A percentile compares a stretch with the other conserved stretches of the same genome.
phyloP scores from a whole-genome alignment of 2,888 invertebrate species.

The Salpingus planirostris region DNA sequence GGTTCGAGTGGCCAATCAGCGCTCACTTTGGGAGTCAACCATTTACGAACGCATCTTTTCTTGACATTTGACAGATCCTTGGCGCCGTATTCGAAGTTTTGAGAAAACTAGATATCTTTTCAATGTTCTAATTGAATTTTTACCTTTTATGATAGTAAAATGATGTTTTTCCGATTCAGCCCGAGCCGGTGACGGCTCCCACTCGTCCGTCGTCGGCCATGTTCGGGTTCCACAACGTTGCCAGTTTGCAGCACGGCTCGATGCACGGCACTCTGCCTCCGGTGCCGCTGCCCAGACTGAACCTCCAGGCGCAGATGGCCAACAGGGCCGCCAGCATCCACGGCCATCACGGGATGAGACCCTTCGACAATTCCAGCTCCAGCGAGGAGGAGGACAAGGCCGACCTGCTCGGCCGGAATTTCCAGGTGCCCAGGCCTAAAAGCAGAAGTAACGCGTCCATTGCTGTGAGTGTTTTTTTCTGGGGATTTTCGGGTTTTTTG shows the following conservation, averaged over 20 bases:
- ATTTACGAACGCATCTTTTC: too few relatives aligned
- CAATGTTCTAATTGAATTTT: neutral
- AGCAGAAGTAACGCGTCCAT: slow-evolving; percentile 62
- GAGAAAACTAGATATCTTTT: too few relatives aligned
- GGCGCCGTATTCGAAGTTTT: too few relatives aligned
- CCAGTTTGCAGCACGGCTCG: slow-evolving; percentile 39
- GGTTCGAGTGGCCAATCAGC: too few relatives aligned
- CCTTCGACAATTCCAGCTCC: slow-evolving; percentile 49
- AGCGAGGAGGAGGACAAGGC: slow-evolving; percentile 64
- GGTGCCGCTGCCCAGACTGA: slow-evolving; percentile 60
- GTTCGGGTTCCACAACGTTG: slow-evolving; percentile 65
- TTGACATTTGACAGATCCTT: too few relatives aligned
- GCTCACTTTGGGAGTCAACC: too few relatives aligned
- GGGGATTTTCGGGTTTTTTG: slow-evolving; percentile 6
- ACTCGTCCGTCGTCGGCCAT: slow-evolving; percentile 75
- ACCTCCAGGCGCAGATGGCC: slow-evolving; percentile 40
- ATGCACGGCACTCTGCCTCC: slow-evolving; percentile 51
- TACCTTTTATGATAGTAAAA: neutral
- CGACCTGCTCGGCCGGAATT: slow-evolving; percentile 62
- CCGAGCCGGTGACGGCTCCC: slow-evolving; percentile 60
- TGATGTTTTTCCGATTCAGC: slow-evolving; percentile 48
- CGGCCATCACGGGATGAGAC: slow-evolving; percentile 37
- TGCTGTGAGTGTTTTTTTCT: slow-evolving; percentile 43
- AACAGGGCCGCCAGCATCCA: slow-evolving; percentile 35
- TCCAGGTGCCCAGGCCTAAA: slow-evolving; percentile 74